These are phyloP conservation scores for Grammomys dolichurus DNA, from an alignment of 2,113 vertebrate genomes.

Conservation along the genomic window DNA sequence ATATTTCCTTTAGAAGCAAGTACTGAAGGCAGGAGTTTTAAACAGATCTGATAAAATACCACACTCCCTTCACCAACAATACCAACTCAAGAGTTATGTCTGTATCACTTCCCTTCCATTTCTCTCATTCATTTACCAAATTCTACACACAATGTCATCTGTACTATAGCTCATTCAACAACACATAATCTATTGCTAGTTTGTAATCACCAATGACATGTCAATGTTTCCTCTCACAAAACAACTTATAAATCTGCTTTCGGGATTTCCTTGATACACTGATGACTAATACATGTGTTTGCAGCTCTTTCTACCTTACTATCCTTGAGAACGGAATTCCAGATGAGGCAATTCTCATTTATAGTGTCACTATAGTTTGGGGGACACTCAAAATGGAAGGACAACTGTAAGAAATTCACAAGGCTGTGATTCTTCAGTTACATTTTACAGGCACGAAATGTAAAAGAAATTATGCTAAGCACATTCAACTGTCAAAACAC, in stretches of 20 bases:
- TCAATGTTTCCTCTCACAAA: not conserved
- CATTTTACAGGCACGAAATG: slow-evolving; percentile 52
- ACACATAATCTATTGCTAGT: slow-evolving; percentile 13
- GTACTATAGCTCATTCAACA: not conserved
- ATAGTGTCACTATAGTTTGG: not conserved
- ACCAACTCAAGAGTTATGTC: not conserved
- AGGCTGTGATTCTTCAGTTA: not conserved
- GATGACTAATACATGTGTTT: not conserved
- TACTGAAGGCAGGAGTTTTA: not conserved
- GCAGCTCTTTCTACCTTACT: not conserved
- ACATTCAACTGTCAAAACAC: slow-evolving; percentile 60
- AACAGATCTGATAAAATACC: slow-evolving; percentile 20
- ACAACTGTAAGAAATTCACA: slow-evolving; percentile 23
- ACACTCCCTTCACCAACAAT: not conserved
- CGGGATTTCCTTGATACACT: not conserved
- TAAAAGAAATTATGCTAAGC: slow-evolving; percentile 66
- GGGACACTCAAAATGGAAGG: slow-evolving; percentile 26
- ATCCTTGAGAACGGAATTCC: not conserved
- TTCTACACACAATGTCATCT: not conserved
- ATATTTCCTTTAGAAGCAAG: not conserved
- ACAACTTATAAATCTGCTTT: not conserved
- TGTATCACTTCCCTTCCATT: not conserved
- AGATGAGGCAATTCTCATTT: not conserved
- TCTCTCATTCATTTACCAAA: slow-evolving; percentile 12
- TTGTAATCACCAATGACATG: slow-evolving; percentile 50